These are phyloP conservation scores for Porphyrio hochstetteri DNA, from an alignment of 2,113 vertebrate genomes.

Conservation along the genomic window DNA sequence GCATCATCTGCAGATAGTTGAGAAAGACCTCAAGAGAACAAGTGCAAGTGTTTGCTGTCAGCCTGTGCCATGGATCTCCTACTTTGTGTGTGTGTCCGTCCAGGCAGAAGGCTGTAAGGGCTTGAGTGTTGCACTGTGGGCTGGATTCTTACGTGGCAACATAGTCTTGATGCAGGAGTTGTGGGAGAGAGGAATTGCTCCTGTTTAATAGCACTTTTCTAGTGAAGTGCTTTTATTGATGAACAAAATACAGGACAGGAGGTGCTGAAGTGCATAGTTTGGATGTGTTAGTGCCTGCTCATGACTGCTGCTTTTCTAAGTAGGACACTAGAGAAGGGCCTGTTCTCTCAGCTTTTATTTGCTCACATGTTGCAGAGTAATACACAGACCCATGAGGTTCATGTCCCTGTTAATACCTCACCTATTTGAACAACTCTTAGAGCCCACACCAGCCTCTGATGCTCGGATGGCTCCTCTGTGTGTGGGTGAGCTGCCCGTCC, in stretches of 20 bases:
- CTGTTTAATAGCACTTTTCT: constrained; percentile 16
- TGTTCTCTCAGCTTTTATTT: not conserved
- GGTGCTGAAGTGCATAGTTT: not conserved
- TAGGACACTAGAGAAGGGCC: not conserved
- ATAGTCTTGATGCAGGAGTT: not conserved
- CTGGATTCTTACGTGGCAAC: not conserved
- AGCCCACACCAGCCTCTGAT: rapidly evolving
- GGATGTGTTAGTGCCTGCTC: not conserved
- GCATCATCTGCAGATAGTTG: not conserved
- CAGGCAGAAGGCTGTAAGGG: not conserved
- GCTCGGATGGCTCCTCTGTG: not conserved
- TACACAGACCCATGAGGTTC: not conserved
- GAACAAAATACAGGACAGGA: not conserved
- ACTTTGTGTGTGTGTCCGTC: not conserved
- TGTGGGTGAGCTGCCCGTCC: not conserved
- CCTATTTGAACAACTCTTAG: not conserved
- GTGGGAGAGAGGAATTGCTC: not conserved
- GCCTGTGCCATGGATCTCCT: not conserved
- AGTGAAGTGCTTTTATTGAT: not conserved
- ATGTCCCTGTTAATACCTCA: rapidly evolving
- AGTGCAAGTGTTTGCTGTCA: rapidly evolving
- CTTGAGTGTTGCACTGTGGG: not conserved
- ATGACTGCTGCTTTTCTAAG: not conserved
- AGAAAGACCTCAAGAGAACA: not conserved
- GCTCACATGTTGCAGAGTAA: not conserved